Evolutionary conservation across 2,113 vertebrate species (phyloP).

Genomic region (Rhabdornis inornatus): DNA sequence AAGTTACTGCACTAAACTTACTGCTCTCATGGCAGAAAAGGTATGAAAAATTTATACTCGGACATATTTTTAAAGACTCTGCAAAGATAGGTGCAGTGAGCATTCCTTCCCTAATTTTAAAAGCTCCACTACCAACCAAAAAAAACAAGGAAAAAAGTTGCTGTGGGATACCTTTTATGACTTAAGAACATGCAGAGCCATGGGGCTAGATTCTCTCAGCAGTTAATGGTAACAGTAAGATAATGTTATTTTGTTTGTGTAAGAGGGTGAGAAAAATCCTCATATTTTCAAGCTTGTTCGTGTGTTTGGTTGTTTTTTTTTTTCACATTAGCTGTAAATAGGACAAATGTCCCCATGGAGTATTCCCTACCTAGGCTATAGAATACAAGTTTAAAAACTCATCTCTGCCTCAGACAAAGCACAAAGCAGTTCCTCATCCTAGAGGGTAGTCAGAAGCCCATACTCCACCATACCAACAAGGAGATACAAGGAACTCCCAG

Average conservation of each 20-base stretch:
- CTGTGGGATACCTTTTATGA: neutral
- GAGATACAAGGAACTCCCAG: neutral
- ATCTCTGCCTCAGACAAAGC: neutral
- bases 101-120: neutral
- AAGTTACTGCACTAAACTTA: neutral
- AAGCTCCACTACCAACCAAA: neutral
- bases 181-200: neutral
- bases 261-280: neutral
- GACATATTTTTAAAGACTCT: neutral
- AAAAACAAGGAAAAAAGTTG: neutral
- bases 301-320: neutral
- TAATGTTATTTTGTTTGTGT: neutral
- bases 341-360: neutral
- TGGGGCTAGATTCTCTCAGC: neutral
- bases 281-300: neutral
- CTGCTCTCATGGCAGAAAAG: neutral
- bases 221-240: neutral
- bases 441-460: neutral
- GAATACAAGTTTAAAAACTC: neutral
- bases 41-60: neutral
- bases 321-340: neutral
- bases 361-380: neutral
- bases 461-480: neutral
- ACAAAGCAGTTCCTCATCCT: neutral
- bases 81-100: neutral